Conservation (phyloP, 2,888 invertebrate genomes). For the Cerceris rybyensis region DNA sequence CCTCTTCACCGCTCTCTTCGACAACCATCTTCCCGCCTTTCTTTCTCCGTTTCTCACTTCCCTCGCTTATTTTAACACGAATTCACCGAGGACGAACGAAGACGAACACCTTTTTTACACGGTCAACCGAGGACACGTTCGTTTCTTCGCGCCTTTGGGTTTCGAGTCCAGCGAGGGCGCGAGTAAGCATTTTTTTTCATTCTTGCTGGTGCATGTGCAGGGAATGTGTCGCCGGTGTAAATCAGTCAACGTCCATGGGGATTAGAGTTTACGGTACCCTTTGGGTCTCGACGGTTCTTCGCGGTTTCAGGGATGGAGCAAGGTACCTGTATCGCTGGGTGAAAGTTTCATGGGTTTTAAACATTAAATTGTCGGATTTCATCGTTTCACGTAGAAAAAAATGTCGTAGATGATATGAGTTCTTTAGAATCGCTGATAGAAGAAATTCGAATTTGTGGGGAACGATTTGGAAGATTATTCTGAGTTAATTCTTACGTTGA, state of each 20-base stretch:
- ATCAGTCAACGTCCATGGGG: slow-evolving; percentile 78
- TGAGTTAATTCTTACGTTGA: background rate
- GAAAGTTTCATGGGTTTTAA: slow-evolving; percentile 13
- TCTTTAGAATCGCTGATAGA: background rate
- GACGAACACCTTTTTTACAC: slow-evolving; percentile 41
- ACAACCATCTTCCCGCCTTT: slow-evolving; percentile 13
- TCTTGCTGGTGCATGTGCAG: slow-evolving; percentile 32
- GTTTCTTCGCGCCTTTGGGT: slow-evolving; percentile 55
- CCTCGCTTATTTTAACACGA: slow-evolving; percentile 25
- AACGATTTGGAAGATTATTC: background rate
- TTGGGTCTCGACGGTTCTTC: slow-evolving; percentile 36
- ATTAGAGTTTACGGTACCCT: slow-evolving; percentile 73
- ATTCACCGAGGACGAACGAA: slow-evolving; percentile 21
- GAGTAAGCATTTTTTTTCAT: slow-evolving; percentile 50
- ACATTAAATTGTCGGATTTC: background rate
- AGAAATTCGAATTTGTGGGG: background rate
- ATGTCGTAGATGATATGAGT: too few species aligned
- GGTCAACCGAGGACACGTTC: slow-evolving; percentile 5
- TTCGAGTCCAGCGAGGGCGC: slow-evolving; percentile 37
- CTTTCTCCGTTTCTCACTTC: slow-evolving; percentile 16
- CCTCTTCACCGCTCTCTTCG: slow-evolving; percentile 5
- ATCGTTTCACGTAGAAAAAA: too few species aligned
- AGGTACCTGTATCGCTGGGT: slow-evolving; percentile 18
- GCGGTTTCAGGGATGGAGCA: slow-evolving; percentile 54
- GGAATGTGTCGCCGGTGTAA: slow-evolving; percentile 76